Percentiles rank a stretch among this genome's conserved stretches.
Evolutionary conservation across 2,888 invertebrate species (phyloP).

Genomic region (Tromatobia lineatoria): DNA sequence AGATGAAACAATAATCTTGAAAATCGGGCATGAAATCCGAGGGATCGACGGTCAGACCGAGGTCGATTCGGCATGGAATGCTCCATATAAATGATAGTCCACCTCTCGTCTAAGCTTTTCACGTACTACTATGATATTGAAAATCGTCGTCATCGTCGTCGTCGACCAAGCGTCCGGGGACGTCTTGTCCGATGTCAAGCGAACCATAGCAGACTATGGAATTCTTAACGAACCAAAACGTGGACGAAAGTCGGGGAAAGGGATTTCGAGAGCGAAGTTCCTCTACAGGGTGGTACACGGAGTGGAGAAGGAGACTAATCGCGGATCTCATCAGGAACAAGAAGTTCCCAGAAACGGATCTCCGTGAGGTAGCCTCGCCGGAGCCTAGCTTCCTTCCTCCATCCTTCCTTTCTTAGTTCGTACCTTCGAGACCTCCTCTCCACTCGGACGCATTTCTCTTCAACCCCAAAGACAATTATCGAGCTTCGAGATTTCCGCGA

Average conservation of each 20-base stretch:
- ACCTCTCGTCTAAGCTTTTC: conserved; percentile 30
- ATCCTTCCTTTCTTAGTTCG: conserved; percentile 41
- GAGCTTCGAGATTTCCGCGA: conserved; percentile 56
- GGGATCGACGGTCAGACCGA: too few relatives aligned
- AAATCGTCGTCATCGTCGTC: conserved; percentile 43
- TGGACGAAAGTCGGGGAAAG: conserved; percentile 36
- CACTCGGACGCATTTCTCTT: background rate
- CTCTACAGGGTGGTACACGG: conserved; percentile 12
- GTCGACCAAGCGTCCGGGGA: conserved; percentile 29
- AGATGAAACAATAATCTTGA: too few relatives aligned
- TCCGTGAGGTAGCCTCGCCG: conserved; percentile 43
- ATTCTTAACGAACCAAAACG: conserved; percentile 59
- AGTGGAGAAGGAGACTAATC: conserved; percentile 62
- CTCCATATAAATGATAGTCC: background rate
- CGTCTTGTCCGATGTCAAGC: conserved; percentile 37
- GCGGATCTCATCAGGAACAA: conserved; percentile 71
- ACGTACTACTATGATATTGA: conserved; percentile 48
- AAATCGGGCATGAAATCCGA: too few relatives aligned
- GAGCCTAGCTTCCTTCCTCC: conserved; percentile 52
- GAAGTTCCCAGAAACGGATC: conserved; percentile 64
- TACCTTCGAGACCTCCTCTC: conserved; percentile 37
- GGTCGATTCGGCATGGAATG: too few relatives aligned
- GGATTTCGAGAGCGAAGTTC: conserved; percentile 50
- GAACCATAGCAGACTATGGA: conserved; percentile 18
- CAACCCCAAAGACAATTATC: conserved; percentile 56